These are phyloP conservation scores for Petrocephalus microphthalmus DNA, from an alignment of 2,113 vertebrate genomes.

Conservation along the genomic window DNA sequence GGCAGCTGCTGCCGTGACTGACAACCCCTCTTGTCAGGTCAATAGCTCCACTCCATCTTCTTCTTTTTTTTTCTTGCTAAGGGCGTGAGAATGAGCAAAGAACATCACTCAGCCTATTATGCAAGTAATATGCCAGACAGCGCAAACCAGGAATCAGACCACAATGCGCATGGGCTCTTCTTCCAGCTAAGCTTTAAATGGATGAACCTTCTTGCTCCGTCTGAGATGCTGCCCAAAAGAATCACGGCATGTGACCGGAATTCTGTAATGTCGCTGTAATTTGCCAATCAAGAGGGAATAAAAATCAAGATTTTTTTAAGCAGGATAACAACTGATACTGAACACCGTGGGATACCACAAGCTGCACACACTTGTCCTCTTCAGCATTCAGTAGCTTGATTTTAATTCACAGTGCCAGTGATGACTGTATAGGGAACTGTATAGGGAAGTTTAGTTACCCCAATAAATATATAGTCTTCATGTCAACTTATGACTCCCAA, in stretches of 20 bases:
- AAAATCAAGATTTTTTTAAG: background rate
- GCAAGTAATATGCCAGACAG: background rate
- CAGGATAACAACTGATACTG: background rate
- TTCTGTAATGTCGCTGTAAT: background rate
- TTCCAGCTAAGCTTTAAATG: background rate
- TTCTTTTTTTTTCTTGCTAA: slow-evolving; percentile 59
- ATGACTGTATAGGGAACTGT: background rate
- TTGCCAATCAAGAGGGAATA: background rate
- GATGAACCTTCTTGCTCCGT: background rate
- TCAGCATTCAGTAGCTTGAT: background rate
- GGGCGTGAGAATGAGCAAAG: background rate
- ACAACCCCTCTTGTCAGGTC: slow-evolving; percentile 52
- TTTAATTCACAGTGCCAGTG: background rate
- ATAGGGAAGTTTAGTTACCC: no score
- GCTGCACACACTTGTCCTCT: no score
- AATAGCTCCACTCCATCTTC: slow-evolving; percentile 38
- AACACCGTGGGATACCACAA: no score
- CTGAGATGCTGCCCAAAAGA: background rate
- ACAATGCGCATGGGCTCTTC: background rate
- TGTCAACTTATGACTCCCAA: background rate
- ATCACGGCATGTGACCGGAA: background rate
- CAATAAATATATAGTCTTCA: background rate
- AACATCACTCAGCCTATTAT: background rate
- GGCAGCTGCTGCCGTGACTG: slow-evolving; percentile 61
- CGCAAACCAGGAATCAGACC: background rate